phyloP scores from a whole-genome alignment of 2,888 invertebrate species.

The Spodoptera exigua region DNA sequence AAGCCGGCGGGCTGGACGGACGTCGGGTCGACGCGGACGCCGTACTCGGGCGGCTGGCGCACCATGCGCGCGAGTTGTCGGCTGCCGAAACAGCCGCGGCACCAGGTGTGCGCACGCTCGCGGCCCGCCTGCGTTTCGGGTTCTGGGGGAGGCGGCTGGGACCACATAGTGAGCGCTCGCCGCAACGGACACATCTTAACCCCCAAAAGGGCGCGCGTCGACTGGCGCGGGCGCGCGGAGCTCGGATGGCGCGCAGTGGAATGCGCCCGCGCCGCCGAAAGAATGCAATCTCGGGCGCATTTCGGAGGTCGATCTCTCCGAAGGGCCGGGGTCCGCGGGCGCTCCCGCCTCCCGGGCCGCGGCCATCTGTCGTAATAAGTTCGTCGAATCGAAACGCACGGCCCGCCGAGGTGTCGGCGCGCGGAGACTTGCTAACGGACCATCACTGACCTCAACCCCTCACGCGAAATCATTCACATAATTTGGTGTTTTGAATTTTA shows the following conservation, averaged over 20 bases:
- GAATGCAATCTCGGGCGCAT: conserved; percentile 90
- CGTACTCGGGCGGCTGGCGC: conserved; percentile 81
- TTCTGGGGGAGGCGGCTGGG: conserved; percentile 85
- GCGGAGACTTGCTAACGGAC: conserved; percentile 79
- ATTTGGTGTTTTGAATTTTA: conserved; percentile 48
- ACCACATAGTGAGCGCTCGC: conserved; percentile 88
- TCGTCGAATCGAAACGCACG: conserved; percentile 88
- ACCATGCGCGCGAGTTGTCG: conserved; percentile 83
- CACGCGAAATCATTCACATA: conserved; percentile 79
- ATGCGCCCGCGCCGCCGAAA: conserved; percentile 89
- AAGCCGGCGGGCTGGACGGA: conserved; percentile 78
- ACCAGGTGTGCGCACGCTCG: conserved; percentile 77
- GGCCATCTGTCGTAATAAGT: conserved; percentile 88
- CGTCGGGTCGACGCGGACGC: conserved; percentile 81
- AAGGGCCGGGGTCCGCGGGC: conserved; percentile 82
- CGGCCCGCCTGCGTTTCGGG: conserved; percentile 74
- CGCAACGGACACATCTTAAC: conserved; percentile 89
- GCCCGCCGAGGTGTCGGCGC: conserved; percentile 78
- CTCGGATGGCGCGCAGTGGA: conserved; percentile 87
- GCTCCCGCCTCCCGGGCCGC: conserved; percentile 85
- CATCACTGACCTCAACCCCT: conserved; percentile 77
- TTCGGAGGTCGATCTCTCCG: conserved; percentile 89
- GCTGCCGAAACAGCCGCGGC: conserved; percentile 74
- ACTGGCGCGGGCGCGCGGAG: conserved; percentile 86
- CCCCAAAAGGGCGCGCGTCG: conserved; percentile 89